Percentiles rank a stretch among this genome's conserved stretches.
Conservation (phyloP, 2,113 vertebrate genomes). For the Mirounga angustirostris region DNA sequence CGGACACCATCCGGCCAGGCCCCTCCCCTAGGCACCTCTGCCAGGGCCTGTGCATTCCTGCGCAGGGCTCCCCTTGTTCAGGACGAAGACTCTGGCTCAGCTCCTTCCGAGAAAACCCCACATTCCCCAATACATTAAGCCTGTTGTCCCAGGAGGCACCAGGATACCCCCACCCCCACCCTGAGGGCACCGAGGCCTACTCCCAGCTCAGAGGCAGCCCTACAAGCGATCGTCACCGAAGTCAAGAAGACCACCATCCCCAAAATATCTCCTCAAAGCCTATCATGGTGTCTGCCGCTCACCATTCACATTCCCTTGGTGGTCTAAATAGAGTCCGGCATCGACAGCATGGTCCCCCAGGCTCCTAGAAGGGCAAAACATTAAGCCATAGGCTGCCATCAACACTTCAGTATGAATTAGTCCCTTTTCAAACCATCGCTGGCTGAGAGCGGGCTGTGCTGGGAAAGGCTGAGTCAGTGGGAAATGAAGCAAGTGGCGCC, state of each 20-base stretch:
- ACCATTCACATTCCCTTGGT: background rate
- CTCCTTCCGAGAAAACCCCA: background rate
- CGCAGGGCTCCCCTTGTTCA: background rate
- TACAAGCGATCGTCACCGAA: background rate
- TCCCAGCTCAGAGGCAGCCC: background rate
- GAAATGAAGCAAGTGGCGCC: background rate
- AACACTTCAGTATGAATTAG: background rate
- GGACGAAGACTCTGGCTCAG: background rate
- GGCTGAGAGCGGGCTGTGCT: background rate
- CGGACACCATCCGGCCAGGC: background rate
- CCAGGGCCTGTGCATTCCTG: background rate
- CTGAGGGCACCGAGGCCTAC: background rate
- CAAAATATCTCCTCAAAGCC: background rate
- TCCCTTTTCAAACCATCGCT: background rate
- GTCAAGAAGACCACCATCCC: background rate
- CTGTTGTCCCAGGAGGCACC: background rate
- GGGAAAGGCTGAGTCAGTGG: background rate
- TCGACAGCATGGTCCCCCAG: background rate
- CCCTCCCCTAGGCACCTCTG: background rate
- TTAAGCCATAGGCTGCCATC: background rate
- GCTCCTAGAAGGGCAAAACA: background rate
- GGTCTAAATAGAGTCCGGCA: background rate
- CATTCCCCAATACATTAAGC: background rate
- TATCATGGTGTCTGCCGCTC: fast-evolving
- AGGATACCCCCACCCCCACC: background rate